phyloP scores from a whole-genome alignment of 2,888 invertebrate genomes.

The Mayetiola destructor region DNA sequence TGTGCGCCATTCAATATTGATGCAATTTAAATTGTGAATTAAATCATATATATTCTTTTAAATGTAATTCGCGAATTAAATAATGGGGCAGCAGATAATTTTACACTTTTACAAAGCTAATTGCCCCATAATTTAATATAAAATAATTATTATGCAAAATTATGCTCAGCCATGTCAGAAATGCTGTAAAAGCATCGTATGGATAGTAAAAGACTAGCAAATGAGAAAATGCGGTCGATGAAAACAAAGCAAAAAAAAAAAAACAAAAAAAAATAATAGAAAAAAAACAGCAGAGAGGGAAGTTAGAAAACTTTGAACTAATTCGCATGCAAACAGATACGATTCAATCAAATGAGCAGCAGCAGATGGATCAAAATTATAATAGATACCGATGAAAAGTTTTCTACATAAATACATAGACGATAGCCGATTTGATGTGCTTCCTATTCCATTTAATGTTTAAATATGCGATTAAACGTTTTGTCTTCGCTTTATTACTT shows the following conservation, averaged over 20 bases:
- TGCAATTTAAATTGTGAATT: conserved; percentile 2
- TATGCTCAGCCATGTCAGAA: background rate
- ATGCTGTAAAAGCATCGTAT: background rate
- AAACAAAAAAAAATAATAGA: background rate
- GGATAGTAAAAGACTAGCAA: background rate
- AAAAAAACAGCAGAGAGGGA: background rate
- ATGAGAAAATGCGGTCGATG: background rate
- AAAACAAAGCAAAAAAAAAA: background rate
- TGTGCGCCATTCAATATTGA: conserved; percentile 10
- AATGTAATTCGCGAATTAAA: too few species aligned
- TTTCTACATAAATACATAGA: too few species aligned
- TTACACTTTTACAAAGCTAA: conserved; percentile 12
- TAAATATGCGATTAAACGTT: too few species aligned
- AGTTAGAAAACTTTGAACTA: background rate
- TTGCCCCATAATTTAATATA: conserved; percentile 11
- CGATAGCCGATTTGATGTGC: background rate
- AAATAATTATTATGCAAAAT: conserved; percentile 13
- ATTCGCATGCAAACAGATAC: conserved; percentile 4
- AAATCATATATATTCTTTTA: conserved; percentile 13
- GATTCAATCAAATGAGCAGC: too few species aligned
- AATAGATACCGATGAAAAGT: too few species aligned
- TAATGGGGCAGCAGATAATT: conserved; percentile 4
- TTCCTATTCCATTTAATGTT: too few species aligned
- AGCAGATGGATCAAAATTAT: too few species aligned
- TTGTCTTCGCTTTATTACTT: too few species aligned